Evolutionary conservation across 2,113 vertebrate species (phyloP), one percentile per base, ranked within the genome.

Genomic region (Nycticorax nycticorax): DNA sequence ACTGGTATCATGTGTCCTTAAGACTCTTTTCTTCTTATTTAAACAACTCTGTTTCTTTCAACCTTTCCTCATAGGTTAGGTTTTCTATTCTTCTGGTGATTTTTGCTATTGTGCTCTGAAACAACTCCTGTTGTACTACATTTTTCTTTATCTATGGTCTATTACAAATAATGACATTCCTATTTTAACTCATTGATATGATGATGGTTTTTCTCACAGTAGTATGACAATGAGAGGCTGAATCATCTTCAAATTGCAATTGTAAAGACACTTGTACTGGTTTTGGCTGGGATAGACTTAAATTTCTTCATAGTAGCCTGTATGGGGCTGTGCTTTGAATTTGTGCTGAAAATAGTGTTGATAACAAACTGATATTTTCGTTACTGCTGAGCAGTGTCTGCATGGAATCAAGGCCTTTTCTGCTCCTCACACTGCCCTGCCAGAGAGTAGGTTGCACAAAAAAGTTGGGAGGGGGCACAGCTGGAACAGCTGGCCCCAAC

Each of bases 401-500:
- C n/a, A 57, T 9, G 48, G 43, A 0, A 1, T 13, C 24, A n/a
- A 56, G 14, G 8, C 6, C 15, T 84, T 53, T 62, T 43, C 47
- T 43, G 2, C 15, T 63, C 10, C 28, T 66, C 60, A 21, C 16
- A 4, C 21, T 2, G 4, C 16, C 9, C 13, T 2, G 2, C 6
- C 14, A 13, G 21, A 2, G 0, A 32, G 21, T 7, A 26, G 48
- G 20, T 1, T 72, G 5, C 11, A 23, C 27, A 75, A 74, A 11
- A 11, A 11, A 21, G 8, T 13, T 64, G 33, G 13, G 39, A 64
- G 39, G 59, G 16, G 6, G 27, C 33, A 64, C n/a, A 20, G 17
- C 5, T 1, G 9, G 41, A 7, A n/a, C 41, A 57, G 19, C 12
- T 50, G 43, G 41, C 6, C 18, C 9, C 19, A 20, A 3, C 28